These are phyloP conservation scores for Okamejei kenojei DNA, from an alignment of 2,797 vertebrate species.

Conservation along the genomic window DNA sequence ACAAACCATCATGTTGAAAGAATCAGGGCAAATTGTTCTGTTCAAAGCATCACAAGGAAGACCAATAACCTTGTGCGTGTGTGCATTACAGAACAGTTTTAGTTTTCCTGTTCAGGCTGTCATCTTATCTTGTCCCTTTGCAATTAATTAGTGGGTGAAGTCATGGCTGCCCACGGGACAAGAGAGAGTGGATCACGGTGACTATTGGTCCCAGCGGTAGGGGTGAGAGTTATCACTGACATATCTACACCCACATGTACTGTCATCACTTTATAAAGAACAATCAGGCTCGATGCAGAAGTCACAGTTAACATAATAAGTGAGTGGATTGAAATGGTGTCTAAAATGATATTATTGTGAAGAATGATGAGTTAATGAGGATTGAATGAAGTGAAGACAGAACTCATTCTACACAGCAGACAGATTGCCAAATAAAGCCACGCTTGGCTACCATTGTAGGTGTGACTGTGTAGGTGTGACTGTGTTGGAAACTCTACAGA, in stretches of 20 bases:
- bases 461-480: too few species aligned
- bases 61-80: conserved; percentile 8
- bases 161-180: conserved; percentile 1
- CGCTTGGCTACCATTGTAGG: too few species aligned
- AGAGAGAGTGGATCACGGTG: not conserved
- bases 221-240: not conserved
- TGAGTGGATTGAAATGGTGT: not conserved
- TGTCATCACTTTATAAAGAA: not conserved
- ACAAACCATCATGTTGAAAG: not conserved
- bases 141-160: conserved; percentile 28
- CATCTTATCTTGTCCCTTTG: conserved; percentile 16
- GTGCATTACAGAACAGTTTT: not conserved
- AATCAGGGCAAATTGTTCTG: not conserved
- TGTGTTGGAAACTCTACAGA: too few species aligned
- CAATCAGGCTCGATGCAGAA: not conserved
- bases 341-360: not conserved
- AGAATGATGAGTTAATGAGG: not conserved
- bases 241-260: not conserved
- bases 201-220: not conserved
- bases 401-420: not conserved
- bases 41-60: not conserved
- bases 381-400: not conserved
- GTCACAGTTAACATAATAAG: not conserved
- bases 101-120: conserved; percentile 24
- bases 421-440: not conserved